Base-by-base conservation (phyloP, 1,140 invertebrate species). In the Calosoma granatense region DNA sequence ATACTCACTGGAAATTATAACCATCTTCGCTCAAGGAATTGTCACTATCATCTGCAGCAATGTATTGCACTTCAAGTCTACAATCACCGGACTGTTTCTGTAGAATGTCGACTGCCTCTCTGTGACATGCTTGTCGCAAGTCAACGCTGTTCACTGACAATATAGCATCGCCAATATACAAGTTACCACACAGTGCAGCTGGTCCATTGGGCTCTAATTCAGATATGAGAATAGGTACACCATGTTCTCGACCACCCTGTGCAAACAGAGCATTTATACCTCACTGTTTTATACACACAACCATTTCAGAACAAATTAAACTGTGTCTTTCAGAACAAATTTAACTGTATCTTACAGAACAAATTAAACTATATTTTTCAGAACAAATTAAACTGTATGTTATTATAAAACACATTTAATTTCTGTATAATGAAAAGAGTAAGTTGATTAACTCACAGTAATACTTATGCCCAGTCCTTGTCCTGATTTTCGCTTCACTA, bases 121-220 rank as follows among this genome's bases (percentile, higher is more conserved):
- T 77, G 71, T 88, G 86, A 63, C 81, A 81, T 12, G 77, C 79
- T 75, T 84, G 81, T 51, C 82, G 77, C 51, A 92, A 74, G 71
- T 88, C 85, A 53, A 82, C 79, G 54, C 85, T 84, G 71, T 92
- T 90, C 14, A 90, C 88, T 61, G 80, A 81, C 2, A 92, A 71
- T 61, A 92, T 90, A 15, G 89, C 87, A 76, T 92, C 90, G 12
- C 90, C 90, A 19, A 92, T 86, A 71, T 81, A 88, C 1, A 92
- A 71, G 43, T 82, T 75, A 30, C 80, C 78, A 55, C 79, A 83
- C 57, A 83, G 66, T 41, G 84, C 81, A 1, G 87, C 88, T 41
- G 87, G 85, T 55, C 86, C 85, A 59, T 85, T 82, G 53, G 81
- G 78, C 70, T 92, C 86, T 65, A 92, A 76, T 72, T 92, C 88